phyloP scores from a whole-genome alignment of 2,888 invertebrate species.

The Microdon myrmicae region DNA sequence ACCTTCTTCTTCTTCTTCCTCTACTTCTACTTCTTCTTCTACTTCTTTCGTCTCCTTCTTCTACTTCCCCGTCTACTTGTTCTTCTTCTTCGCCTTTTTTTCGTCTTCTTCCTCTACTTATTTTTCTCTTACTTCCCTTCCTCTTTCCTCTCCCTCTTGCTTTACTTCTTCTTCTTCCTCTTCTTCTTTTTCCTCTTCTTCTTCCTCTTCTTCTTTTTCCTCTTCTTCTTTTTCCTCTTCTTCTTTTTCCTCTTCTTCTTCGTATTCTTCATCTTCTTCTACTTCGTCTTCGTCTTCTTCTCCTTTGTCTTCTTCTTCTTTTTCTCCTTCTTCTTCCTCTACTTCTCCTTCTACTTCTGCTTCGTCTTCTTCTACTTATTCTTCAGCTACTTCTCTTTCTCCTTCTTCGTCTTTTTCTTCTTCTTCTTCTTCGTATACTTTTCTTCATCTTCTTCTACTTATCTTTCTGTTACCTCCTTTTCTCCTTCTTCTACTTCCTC shows the following conservation, averaged over 20 bases:
- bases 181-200: not conserved
- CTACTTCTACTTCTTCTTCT: no score
- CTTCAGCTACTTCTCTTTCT: not conserved
- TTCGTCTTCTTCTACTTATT: constrained; percentile 1
- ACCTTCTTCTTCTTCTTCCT: no score
- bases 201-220: constrained; percentile 1
- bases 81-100: not conserved
- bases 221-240: not conserved
- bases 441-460: not conserved
- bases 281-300: no score
- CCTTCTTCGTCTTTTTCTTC: not conserved
- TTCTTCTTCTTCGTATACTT: not conserved
- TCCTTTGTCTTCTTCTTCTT: not conserved
- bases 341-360: not conserved
- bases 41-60: no score
- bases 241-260: not conserved
- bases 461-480: not conserved
- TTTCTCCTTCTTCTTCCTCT: not conserved
- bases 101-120: not conserved
- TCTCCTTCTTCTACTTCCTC: constrained; percentile 1
- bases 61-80: not conserved
- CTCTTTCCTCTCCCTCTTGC: constrained; percentile 1
- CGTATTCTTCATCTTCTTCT: no score
- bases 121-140: no score
- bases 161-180: not conserved